Percentiles rank a stretch among this genome's conserved stretches.
Evolutionary conservation across 1,140 invertebrate genomes (phyloP).

Genomic region (Micrasema minimum): DNA sequence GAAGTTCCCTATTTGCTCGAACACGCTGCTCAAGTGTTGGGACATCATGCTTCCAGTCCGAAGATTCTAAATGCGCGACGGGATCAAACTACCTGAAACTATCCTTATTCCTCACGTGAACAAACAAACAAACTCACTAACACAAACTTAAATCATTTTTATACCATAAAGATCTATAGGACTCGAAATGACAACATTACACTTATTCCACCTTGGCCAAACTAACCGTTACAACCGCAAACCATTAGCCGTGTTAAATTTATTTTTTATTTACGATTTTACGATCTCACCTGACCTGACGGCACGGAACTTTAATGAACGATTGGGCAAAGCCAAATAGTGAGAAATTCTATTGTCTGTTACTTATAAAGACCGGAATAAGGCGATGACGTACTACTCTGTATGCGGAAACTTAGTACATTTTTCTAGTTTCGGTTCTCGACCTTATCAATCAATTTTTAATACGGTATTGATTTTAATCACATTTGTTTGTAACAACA

Average conservation of each 20-base stretch:
- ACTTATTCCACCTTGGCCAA: no score
- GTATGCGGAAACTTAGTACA: background rate
- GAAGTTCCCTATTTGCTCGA: slow-evolving; percentile 66
- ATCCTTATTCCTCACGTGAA: background rate
- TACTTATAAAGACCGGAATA: slow-evolving; percentile 6
- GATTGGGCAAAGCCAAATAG: slow-evolving; percentile 11
- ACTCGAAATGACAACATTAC: no score
- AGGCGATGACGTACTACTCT: slow-evolving; percentile 12
- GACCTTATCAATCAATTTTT: no score
- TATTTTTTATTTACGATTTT: no score
- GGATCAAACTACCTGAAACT: no score
- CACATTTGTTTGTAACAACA: no score
- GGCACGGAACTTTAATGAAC: slow-evolving; percentile 20
- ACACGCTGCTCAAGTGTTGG: slow-evolving; percentile 65
- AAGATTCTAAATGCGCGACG: background rate
- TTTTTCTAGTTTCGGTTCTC: no score
- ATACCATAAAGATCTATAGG: no score
- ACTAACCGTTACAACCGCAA: no score
- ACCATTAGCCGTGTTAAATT: no score
- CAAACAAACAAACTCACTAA: slow-evolving; percentile 12
- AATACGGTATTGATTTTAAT: no score
- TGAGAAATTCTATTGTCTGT: slow-evolving; percentile 15
- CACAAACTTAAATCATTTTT: no score
- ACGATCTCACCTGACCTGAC: background rate
- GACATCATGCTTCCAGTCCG: slow-evolving; percentile 59